These are phyloP conservation scores for Bergia puertoricense DNA, from an alignment of 92 coral and sea anemone genomes.

Conservation along the genomic window DNA sequence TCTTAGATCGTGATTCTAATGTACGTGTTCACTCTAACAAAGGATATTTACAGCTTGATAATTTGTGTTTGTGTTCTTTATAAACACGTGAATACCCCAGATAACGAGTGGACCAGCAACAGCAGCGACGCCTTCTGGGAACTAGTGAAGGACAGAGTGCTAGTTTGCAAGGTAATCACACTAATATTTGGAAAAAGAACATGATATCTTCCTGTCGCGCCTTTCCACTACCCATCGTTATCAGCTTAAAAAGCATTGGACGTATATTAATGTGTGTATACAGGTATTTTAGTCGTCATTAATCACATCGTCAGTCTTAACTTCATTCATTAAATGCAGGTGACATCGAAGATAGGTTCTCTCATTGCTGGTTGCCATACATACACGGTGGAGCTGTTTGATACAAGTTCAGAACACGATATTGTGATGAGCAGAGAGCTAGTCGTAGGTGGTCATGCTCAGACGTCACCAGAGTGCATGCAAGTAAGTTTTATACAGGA, in stretches of 20 bases:
- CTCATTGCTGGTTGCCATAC: constrained; percentile 83
- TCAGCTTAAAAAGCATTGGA: background rate
- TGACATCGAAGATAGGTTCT: constrained; percentile 76
- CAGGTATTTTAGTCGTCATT: background rate
- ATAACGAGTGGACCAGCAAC: constrained; percentile 76
- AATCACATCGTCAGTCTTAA: background rate
- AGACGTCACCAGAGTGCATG: constrained; percentile 79
- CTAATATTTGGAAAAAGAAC: too few relatives aligned
- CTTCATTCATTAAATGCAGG: constrained; percentile 44
- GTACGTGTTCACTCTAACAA: background rate
- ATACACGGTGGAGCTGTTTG: constrained; percentile 79
- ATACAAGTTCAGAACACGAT: constrained; percentile 82
- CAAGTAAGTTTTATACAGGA: constrained; percentile 54
- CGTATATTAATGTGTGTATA: background rate
- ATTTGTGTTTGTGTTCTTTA: background rate
- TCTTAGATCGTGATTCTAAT: background rate
- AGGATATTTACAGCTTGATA: background rate
- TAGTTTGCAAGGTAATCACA: constrained; percentile 74
- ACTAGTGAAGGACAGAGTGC: constrained; percentile 65
- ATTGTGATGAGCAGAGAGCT: constrained; percentile 80
- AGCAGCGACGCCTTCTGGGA: constrained; percentile 82
- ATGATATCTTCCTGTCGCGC: background rate
- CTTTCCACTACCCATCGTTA: background rate
- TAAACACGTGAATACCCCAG: constrained; percentile 38
- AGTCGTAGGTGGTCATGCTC: constrained; percentile 84